phyloP scores from a whole-genome alignment of 2,113 vertebrate species.

The Brachyistius frenatus region DNA sequence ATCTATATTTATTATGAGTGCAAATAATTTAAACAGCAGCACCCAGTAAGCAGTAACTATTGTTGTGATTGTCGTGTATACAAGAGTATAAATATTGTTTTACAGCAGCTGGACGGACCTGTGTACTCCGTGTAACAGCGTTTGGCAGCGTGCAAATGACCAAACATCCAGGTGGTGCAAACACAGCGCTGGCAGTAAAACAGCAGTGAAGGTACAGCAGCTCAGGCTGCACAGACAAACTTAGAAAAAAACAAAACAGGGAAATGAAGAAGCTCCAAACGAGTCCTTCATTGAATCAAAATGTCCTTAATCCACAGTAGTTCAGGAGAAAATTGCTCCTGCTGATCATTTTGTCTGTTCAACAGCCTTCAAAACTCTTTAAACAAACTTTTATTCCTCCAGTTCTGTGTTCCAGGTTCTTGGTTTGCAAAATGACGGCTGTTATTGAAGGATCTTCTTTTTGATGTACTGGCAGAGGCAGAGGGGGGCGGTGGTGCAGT shows the following conservation, averaged over 20 bases:
- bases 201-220: neutral
- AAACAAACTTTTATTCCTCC: neutral
- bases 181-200: slow-evolving; percentile 19
- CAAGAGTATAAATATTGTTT: slow-evolving; percentile 55
- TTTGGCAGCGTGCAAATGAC: slow-evolving; percentile 36
- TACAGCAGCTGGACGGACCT: slow-evolving; percentile 44
- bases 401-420: neutral
- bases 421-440: neutral
- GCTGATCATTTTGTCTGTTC: neutral
- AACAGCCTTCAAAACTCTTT: neutral
- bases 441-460: slow-evolving; percentile 70
- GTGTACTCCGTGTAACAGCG: slow-evolving; percentile 25
- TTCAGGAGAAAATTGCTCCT: neutral
- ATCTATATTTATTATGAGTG: slow-evolving; percentile 43
- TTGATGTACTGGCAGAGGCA: slow-evolving; percentile 86
- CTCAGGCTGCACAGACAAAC: neutral
- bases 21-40: slow-evolving; percentile 55
- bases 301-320: neutral
- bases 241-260: neutral
- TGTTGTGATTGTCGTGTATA: slow-evolving; percentile 22
- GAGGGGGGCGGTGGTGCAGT: slow-evolving; percentile 70
- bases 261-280: neutral
- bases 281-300: neutral
- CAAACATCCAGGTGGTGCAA: slow-evolving; percentile 42
- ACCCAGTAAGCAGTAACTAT: neutral